Base-by-base conservation (phyloP, 2,797 vertebrate species). In the Rhinella marina region DNA sequence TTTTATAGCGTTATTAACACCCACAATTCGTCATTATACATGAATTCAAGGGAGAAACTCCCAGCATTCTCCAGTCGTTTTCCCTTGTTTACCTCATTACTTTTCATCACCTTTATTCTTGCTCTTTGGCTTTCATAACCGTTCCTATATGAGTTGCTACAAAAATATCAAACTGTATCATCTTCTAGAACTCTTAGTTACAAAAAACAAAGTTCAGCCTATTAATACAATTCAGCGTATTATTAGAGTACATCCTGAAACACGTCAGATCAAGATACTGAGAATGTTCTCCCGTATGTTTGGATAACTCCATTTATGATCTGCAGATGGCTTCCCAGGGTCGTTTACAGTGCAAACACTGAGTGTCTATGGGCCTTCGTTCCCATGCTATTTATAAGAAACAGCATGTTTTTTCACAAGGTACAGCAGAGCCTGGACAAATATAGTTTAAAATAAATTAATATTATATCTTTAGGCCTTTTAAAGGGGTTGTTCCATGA, bases 371-470 rank as follows among this genome's bases (percentile, higher is more conserved):
- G 78, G 41, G 61, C 11, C 57, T 62, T n/a, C 54, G 78, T 81
- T 81, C 78, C 78, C 78, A 81, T 81, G 78, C 78, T 81, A 81
- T 81, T 81, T 81, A 41, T 61, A 41, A 41, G 19, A 77, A 41
- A 54, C 48, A 61, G 27, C 61, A 81, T 19, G 78, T 61, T 61
- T 73, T 62, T 80, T 62, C 29, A 41, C 29, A 23, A 61, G 57
- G 29, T 62, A 32, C 21, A 61, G 8, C 17, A 56, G 2, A 61
- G 29, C 32, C 29, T 19, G 41, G 78, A 61, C 8, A 61, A 61
- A 41, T 81, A 62, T 61, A 17, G 19, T 21, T 21, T 21, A 59
- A 17, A 5, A 56, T 11, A 56, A 16, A 56, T 41, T 6, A 41
- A 6, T 41, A 41, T 41, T 41, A 41, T 41, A 6, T 41, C 41